phyloP scores from a whole-genome alignment of 2,797 vertebrate genomes.

The Pelochelys cantorii region DNA sequence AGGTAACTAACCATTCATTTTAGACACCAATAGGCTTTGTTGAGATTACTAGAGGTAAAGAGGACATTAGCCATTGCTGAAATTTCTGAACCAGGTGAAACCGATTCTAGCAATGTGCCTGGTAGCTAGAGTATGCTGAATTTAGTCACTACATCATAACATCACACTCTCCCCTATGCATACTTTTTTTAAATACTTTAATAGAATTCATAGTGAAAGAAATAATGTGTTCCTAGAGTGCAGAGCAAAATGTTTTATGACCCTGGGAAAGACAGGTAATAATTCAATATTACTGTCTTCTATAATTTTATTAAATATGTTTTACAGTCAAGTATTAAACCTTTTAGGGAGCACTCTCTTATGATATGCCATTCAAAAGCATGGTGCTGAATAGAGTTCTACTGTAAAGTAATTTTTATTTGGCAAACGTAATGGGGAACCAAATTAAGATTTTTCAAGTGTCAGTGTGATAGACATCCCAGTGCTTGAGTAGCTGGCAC shows the following conservation, averaged over 20 bases:
- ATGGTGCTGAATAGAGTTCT: slow-evolving; percentile 1
- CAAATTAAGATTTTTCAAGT: slow-evolving; percentile 13
- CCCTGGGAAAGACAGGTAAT: slow-evolving; percentile 57
- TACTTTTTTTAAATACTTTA: slow-evolving; percentile 35
- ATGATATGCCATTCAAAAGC: slow-evolving; percentile 25
- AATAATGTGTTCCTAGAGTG: slow-evolving; percentile 27
- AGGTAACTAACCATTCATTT: not conserved
- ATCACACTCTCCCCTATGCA: slow-evolving; percentile 51
- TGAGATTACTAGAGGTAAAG: not conserved
- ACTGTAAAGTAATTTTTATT: not conserved
- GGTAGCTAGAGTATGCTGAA: slow-evolving; percentile 47
- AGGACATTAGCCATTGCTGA: not conserved
- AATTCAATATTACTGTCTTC: slow-evolving; percentile 44
- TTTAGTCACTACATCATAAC: slow-evolving; percentile 28
- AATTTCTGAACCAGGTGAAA: slow-evolving; percentile 30
- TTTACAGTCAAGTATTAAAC: slow-evolving; percentile 18
- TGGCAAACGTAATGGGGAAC: slow-evolving; percentile 26
- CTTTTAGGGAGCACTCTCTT: slow-evolving; percentile 43
- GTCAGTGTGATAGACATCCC: not conserved
- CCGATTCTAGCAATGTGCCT: slow-evolving; percentile 59
- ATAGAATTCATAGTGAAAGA: slow-evolving; percentile 44
- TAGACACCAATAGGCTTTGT: slow-evolving; percentile 1
- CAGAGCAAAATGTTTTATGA: slow-evolving; percentile 50
- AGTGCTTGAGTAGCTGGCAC: not conserved
- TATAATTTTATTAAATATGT: slow-evolving; percentile 44